A percentile compares a stretch with the other conserved stretches of the same genome.
Evolutionary conservation across 2,888 invertebrate genomes (phyloP).

Genomic region (Pocota personata): DNA sequence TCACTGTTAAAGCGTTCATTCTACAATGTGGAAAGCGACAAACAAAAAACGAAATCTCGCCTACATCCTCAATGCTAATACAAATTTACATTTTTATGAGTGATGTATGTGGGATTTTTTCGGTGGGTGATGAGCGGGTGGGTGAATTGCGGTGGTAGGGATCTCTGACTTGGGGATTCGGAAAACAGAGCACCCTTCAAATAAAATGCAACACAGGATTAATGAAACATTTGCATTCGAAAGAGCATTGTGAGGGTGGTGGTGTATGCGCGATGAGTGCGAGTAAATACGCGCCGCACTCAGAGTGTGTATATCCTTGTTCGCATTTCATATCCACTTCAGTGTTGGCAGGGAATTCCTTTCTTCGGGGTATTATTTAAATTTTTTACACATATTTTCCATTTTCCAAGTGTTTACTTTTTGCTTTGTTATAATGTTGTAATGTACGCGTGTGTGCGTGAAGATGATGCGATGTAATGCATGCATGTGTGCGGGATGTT

Average conservation of each 20-base stretch:
- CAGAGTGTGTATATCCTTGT: background rate
- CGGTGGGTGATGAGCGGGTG: background rate
- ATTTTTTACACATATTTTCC: constrained; percentile 55
- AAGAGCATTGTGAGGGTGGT: constrained; percentile 27
- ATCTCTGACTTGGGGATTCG: background rate
- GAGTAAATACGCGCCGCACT: background rate
- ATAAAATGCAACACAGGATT: constrained; percentile 64
- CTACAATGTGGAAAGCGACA: constrained; percentile 15
- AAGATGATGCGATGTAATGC: too few species aligned
- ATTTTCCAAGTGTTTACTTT: constrained; percentile 47
- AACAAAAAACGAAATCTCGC: constrained; percentile 21
- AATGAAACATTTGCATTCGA: constrained; percentile 68
- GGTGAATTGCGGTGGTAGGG: background rate
- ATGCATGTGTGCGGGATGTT: background rate
- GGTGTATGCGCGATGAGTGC: background rate
- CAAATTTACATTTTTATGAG: constrained; percentile 64
- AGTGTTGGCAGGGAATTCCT: constrained; percentile 11
- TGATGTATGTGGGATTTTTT: constrained; percentile 39
- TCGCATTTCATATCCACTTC: constrained; percentile 2
- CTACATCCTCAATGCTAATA: constrained; percentile 16
- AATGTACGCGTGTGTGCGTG: background rate
- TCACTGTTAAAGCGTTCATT: background rate
- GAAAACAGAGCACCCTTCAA: constrained; percentile 32
- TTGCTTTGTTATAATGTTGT: constrained; percentile 1
- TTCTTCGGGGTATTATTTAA: constrained; percentile 45